Evolutionary conservation across 2,113 vertebrate species (phyloP).

Genomic region (Stercorarius parasiticus): DNA sequence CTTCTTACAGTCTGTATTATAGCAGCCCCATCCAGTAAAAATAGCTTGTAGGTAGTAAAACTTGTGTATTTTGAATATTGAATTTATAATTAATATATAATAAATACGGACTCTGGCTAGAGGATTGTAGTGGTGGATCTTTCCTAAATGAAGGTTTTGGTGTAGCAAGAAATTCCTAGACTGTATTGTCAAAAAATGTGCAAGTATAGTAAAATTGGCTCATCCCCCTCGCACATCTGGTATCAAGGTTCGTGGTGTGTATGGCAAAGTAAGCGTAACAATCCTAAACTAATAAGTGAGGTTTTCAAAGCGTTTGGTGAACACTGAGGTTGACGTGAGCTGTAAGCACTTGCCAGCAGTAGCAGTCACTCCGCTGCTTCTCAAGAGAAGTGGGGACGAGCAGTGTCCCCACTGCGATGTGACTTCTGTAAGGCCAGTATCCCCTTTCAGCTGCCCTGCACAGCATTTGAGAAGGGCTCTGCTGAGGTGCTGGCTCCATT

Average conservation of each 20-base stretch:
- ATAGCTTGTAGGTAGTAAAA: not conserved
- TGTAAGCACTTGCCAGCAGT: not conserved
- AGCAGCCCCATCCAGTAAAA: not conserved
- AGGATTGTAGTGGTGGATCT: not conserved
- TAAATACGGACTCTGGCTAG: not conserved
- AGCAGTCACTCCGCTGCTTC: not conserved
- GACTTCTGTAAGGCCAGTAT: not conserved
- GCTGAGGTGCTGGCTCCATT: not conserved
- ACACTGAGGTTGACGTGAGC: not conserved
- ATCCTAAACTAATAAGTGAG: not conserved
- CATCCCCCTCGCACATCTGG: not conserved
- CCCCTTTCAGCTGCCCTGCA: not conserved
- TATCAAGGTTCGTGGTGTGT: not conserved
- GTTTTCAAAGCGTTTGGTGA: not conserved
- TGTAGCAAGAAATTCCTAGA: not conserved
- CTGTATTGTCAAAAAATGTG: not conserved
- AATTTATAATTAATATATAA: not conserved
- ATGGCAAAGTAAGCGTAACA: not conserved
- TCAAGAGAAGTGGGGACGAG: not conserved
- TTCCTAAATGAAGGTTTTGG: not conserved
- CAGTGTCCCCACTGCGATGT: accelerated
- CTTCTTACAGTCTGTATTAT: not conserved
- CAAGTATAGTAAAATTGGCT: not conserved
- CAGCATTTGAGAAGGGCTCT: not conserved
- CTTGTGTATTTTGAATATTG: not conserved